Base-by-base conservation (phyloP, 2,888 invertebrate genomes). In the Unio delphinus region DNA sequence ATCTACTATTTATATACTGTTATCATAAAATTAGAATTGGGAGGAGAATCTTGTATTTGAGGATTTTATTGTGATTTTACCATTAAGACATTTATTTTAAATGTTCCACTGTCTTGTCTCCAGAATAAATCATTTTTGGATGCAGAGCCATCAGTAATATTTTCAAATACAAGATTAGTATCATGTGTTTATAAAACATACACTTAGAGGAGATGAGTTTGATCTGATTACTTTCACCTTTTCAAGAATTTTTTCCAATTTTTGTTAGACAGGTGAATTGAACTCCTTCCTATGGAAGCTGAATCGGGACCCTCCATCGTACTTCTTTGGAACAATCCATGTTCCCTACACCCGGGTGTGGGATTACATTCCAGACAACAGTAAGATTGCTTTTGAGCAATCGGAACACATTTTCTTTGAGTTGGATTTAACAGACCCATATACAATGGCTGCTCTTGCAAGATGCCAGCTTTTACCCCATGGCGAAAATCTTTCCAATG, bases 241-340 rank as follows among this genome's bases (percentile, higher is more conserved):
- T 15, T 45, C 3, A 15, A 15, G 45, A 11, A 15, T 45, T 15
- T 15, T 45, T 45, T 45, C 45, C 45, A 3, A 3, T 68, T 57
- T 62, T 81, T 79, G 34, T 70, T 80, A 86, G 83, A 80, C 80
- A 70, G 80, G 79, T 62, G 69, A 81, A 55, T 76, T 86, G 65
- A 88, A 88, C 76, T 89, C 90, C 15, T 91, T 91, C 78, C 82
- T 91, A 73, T 91, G 91, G 91, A 86, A 83, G 20, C 76, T 91
- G 60, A 84, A 88, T 68, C 75, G 89, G 26, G 82, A 86, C 67
- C 86, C 87, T 54, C 89, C 89, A 4, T 84, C 91, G 4, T 92
- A 91, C 85, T 90, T 92, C 76, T 92, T 92, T 82, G 92, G 92
- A 55, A 92, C 92, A 18, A 92, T 92, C 77, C 92, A 92, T 85